Base-by-base conservation (phyloP, 2,888 invertebrate species). In the Drosophila merina region DNA sequence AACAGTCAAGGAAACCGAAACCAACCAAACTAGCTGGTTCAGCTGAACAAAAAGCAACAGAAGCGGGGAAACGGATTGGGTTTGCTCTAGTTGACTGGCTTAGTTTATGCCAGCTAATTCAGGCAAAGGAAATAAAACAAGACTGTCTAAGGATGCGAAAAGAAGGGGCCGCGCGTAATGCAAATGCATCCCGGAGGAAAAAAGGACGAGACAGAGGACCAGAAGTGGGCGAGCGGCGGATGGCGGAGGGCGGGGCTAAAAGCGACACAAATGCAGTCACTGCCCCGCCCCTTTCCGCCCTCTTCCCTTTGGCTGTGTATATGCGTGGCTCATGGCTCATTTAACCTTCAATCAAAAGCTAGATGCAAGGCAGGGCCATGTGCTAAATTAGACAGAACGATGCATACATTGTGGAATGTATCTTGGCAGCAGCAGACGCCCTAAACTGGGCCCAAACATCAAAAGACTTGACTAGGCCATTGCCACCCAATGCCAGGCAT, bases 261-360 rank as follows among this genome's bases (percentile, higher is more conserved):
- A 56, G 66, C 66, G 73, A 71, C 55, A 72, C 72, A 74, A 57
- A 72, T 67, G 67, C 74, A 72, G 51, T 47, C 62, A 57, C 47
- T 42, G 25, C 36, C 52, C 20, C 56, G 33, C 40, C 33, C 47
- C 58, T 38, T 10, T 31, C 26, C 10, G 4, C 20, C 20, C 20
- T 20, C 5, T 28, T 6, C 2, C 8, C 20, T 4, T 28, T 28
- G 52, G 10, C 38, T 40, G 33, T 36, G 58, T 58, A 57, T 60
- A 25, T 58, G 66, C 28, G 26, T 47, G 68, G 55, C 52, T 57
- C 55, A 57, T 66, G 82, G 71, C 88, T 88, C 83, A 87, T 88
- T 86, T 88, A 85, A 77, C 88, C 86, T 88, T 86, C 88, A 88
- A 88, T 86, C 88, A 87, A 79, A 75, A 77, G 84, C 74, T 76